phyloP scores from a whole-genome alignment of 2,113 vertebrate species.

The Suncus etruscus region DNA sequence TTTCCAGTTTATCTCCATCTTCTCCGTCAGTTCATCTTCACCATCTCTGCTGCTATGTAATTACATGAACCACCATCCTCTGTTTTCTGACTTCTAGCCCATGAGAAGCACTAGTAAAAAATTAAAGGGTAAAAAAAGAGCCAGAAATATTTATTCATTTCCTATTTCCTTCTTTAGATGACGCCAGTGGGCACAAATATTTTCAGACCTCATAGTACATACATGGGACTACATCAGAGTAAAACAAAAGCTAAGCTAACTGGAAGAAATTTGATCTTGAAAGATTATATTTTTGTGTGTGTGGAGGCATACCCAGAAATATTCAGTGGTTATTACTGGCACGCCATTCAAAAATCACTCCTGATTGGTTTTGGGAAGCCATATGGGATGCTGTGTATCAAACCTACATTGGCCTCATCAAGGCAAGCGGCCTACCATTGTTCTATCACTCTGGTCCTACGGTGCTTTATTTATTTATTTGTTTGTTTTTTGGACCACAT shows the following conservation, averaged over 20 bases:
- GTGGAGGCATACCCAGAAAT: too few species aligned
- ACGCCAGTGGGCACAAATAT: not conserved
- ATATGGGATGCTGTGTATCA: too few species aligned
- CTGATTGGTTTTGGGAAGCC: too few species aligned
- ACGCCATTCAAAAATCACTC: too few species aligned
- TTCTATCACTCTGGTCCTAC: too few species aligned
- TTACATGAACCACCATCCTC: not conserved
- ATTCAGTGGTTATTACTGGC: too few species aligned
- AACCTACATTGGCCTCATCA: too few species aligned
- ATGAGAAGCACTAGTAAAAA: not conserved
- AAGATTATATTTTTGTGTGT: not conserved
- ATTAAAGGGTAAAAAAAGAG: not conserved
- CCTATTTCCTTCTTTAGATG: not conserved
- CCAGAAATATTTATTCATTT: not conserved
- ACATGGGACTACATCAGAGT: not conserved
- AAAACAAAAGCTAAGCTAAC: not conserved
- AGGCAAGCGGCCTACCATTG: too few species aligned
- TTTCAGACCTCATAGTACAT: not conserved
- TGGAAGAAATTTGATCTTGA: slow-evolving; percentile 5
- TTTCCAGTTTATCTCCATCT: not conserved
- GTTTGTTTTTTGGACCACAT: too few species aligned
- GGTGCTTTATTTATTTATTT: too few species aligned
- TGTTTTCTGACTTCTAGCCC: not conserved
- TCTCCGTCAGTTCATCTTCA: not conserved
- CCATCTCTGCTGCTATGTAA: not conserved